A percentile compares a stretch with the other conserved stretches of the same genome.
phyloP scores from a whole-genome alignment of 2,797 vertebrate genomes.

The Spea hammondii region DNA sequence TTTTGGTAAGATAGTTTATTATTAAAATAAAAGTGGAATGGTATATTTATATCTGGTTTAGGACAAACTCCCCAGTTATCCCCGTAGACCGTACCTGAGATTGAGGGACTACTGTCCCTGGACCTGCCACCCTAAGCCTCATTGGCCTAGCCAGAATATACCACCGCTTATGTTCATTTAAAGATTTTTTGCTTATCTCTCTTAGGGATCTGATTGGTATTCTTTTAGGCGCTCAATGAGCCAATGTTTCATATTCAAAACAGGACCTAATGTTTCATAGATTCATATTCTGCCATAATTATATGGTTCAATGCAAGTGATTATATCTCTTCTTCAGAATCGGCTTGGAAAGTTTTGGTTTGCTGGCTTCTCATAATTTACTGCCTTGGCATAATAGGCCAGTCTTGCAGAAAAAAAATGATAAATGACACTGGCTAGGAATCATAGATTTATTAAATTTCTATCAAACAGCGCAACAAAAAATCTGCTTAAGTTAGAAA shows the following conservation, averaged over 20 bases:
- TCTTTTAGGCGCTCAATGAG: slow-evolving; percentile 69
- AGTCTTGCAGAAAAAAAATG: slow-evolving; percentile 77
- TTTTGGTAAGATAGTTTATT: too few species aligned
- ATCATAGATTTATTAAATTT: slow-evolving; percentile 98
- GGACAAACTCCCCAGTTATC: too few species aligned
- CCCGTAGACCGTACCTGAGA: too few species aligned
- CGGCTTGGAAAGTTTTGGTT: slow-evolving; percentile 85
- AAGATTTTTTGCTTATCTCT: too few species aligned
- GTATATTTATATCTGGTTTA: too few species aligned
- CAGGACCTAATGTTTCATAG: slow-evolving; percentile 92
- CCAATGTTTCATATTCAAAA: slow-evolving; percentile 91
- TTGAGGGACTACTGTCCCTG: too few species aligned
- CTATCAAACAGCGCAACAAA: slow-evolving; percentile 88
- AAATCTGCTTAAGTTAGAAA: slow-evolving; percentile 84
- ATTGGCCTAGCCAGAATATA: too few species aligned
- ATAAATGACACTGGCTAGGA: slow-evolving; percentile 87
- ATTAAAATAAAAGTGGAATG: too few species aligned
- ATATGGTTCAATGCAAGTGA: slow-evolving; percentile 98
- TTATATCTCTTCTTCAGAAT: slow-evolving; percentile 92
- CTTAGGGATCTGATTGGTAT: slow-evolving; percentile 71
- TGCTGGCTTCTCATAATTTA: slow-evolving; percentile 87
- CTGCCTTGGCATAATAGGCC: slow-evolving; percentile 84
- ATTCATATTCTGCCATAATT: slow-evolving; percentile 95
- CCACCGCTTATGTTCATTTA: too few species aligned
- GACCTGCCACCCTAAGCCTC: too few species aligned